Percentiles rank a stretch among this genome's conserved stretches.
Evolutionary conservation across 2,888 invertebrate genomes (phyloP).

Genomic region (Zhengitettix transpicula): DNA sequence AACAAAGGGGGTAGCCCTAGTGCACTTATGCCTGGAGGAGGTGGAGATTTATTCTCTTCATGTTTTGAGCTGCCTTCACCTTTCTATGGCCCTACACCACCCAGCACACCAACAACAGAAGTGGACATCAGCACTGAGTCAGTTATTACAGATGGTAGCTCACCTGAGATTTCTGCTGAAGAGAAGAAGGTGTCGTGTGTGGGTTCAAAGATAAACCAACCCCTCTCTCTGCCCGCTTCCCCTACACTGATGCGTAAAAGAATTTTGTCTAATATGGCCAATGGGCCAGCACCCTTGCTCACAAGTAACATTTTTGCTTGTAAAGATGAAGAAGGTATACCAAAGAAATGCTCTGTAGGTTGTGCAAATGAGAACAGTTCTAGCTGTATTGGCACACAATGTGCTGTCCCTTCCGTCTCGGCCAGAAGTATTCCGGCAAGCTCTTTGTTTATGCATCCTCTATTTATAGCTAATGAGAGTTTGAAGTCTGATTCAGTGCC

Average conservation of each 20-base stretch:
- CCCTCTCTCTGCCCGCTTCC: conserved; percentile 19
- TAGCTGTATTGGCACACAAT: conserved; percentile 2
- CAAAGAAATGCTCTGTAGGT: neutral
- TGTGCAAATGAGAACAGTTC: neutral
- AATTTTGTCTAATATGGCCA: conserved; percentile 23
- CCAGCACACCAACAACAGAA: conserved; percentile 6
- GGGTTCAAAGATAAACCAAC: neutral
- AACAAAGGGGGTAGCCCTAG: conserved; percentile 16
- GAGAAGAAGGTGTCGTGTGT: neutral
- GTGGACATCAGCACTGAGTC: neutral
- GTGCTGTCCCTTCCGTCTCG: conserved; percentile 6
- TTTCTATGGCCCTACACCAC: conserved; percentile 25
- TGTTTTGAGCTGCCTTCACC: conserved; percentile 64
- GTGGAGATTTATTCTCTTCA: conserved; percentile 47
- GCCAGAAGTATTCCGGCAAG: neutral
- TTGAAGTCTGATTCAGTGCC: conserved; percentile 5
- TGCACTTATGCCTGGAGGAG: conserved; percentile 2
- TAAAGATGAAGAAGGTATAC: neutral
- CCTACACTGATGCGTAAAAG: conserved; percentile 16
- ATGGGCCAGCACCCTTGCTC: neutral
- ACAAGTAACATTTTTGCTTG: neutral
- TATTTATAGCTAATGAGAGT: conserved; percentile 22
- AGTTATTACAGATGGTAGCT: neutral
- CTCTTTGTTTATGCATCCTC: conserved; percentile 40
- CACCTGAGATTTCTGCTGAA: neutral